Percentiles rank a stretch among this genome's conserved stretches.
phyloP scores from a whole-genome alignment of 35 echinoderm and acorn worm genomes.

The Apostichopus californicus region DNA sequence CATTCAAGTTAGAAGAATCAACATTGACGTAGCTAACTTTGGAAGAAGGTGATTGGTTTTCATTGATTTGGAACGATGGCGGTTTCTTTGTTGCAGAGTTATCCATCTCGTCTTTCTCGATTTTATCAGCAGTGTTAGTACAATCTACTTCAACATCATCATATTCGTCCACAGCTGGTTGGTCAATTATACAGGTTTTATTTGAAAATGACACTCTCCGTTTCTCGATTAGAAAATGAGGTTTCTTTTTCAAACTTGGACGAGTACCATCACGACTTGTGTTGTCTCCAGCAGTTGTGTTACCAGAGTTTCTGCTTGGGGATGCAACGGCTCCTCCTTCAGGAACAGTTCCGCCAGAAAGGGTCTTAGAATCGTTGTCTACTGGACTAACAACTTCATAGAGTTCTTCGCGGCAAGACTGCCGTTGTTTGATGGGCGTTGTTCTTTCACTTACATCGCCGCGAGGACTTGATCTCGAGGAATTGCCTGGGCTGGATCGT shows the following conservation, averaged over 20 bases:
- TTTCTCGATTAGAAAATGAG: constrained; percentile 17
- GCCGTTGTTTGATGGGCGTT: not conserved
- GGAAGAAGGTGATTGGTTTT: not conserved
- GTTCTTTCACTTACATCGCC: not conserved
- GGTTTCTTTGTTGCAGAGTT: not conserved
- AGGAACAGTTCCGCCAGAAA: not conserved
- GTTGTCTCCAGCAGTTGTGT: no score
- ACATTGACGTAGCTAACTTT: constrained; percentile 39
- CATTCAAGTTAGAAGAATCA: not conserved
- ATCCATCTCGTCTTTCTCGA: not conserved
- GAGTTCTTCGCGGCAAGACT: constrained; percentile 3
- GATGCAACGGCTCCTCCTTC: not conserved
- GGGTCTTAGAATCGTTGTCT: not conserved
- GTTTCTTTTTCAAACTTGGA: constrained; percentile 45
- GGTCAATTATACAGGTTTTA: constrained; percentile 35
- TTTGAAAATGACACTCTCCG: constrained; percentile 36
- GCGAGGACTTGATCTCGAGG: not conserved
- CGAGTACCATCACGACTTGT: not conserved
- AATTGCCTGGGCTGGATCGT: not conserved
- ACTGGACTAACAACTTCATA: constrained; percentile 43
- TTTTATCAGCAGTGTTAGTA: not conserved
- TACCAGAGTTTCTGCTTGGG: not conserved
- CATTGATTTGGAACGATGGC: not conserved
- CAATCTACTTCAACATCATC: constrained; percentile 19
- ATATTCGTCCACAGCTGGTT: constrained; percentile 21